Percentiles rank a stretch among this genome's conserved stretches.
Evolutionary conservation across 2,888 invertebrate genomes (phyloP).

Genomic region (Rhingia rostrata): DNA sequence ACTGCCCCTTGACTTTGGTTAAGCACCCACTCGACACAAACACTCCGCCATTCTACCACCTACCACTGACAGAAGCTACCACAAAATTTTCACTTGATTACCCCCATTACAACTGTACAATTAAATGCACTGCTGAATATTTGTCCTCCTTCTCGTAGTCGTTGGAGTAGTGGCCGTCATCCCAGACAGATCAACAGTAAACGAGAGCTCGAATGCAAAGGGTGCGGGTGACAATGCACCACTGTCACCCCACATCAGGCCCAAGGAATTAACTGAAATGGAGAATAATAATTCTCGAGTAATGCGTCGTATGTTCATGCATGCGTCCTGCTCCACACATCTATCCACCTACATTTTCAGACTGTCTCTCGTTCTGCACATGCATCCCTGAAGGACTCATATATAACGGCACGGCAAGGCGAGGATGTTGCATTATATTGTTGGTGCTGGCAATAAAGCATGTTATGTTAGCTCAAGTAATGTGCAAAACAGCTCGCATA

Average conservation of each 20-base stretch:
- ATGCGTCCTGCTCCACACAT: slow-evolving; percentile 25
- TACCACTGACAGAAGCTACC: slow-evolving; percentile 56
- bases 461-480: slow-evolving; percentile 74
- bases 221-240: background rate
- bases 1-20: slow-evolving; percentile 49
- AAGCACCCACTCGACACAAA: slow-evolving; percentile 56
- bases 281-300: slow-evolving; percentile 73
- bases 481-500: slow-evolving; percentile 73
- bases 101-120: slow-evolving; percentile 72
- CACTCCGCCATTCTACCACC: slow-evolving; percentile 8
- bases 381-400: slow-evolving; percentile 61
- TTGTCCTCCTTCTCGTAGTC: slow-evolving; percentile 36
- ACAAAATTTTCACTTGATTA: slow-evolving; percentile 73
- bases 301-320: slow-evolving; percentile 63
- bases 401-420: slow-evolving; percentile 26
- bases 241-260: slow-evolving; percentile 22
- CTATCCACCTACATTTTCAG: slow-evolving; percentile 31
- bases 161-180: slow-evolving; percentile 15
- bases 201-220: slow-evolving; percentile 13
- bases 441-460: slow-evolving; percentile 69
- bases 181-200: slow-evolving; percentile 63
- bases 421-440: slow-evolving; percentile 56
- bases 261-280: slow-evolving; percentile 70
- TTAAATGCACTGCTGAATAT: slow-evolving; percentile 74
- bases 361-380: slow-evolving; percentile 22